Evolutionary conservation across 2,797 vertebrate species (phyloP).

Genomic region (Pristis pectinata): DNA sequence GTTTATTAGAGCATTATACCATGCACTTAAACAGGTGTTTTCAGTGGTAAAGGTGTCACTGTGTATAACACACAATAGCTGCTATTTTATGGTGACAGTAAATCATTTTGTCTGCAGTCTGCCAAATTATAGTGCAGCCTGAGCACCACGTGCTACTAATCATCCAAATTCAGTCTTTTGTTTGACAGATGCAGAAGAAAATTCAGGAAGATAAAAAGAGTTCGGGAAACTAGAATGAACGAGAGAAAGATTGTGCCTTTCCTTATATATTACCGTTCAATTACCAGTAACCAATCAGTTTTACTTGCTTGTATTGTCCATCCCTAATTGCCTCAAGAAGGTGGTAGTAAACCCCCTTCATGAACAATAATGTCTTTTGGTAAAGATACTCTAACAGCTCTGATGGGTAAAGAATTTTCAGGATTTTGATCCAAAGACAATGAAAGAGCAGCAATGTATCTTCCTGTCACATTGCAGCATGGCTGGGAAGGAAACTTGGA

Average conservation of each 20-base stretch:
- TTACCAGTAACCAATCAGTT: not conserved
- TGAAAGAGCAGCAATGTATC: no score
- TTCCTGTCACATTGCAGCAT: no score
- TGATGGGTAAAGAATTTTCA: no score
- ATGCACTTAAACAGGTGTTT: not conserved
- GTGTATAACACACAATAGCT: not conserved
- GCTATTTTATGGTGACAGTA: not conserved
- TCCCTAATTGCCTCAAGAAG: no score
- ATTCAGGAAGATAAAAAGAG: not conserved
- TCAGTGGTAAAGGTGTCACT: constrained; percentile 11
- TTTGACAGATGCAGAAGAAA: not conserved
- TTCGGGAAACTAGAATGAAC: not conserved
- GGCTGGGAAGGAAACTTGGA: no score
- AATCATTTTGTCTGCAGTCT: not conserved
- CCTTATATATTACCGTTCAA: not conserved
- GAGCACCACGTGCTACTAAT: not conserved
- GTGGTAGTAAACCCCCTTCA: no score
- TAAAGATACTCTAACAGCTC: no score
- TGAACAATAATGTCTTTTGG: no score
- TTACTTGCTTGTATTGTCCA: no score
- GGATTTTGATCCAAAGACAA: no score
- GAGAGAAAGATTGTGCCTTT: not conserved
- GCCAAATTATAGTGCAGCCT: not conserved
- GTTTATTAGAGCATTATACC: not conserved
- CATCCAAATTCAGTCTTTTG: not conserved